Evolutionary conservation across 2,797 vertebrate species (phyloP).

Genomic region (Sphenopsis melanotis): DNA sequence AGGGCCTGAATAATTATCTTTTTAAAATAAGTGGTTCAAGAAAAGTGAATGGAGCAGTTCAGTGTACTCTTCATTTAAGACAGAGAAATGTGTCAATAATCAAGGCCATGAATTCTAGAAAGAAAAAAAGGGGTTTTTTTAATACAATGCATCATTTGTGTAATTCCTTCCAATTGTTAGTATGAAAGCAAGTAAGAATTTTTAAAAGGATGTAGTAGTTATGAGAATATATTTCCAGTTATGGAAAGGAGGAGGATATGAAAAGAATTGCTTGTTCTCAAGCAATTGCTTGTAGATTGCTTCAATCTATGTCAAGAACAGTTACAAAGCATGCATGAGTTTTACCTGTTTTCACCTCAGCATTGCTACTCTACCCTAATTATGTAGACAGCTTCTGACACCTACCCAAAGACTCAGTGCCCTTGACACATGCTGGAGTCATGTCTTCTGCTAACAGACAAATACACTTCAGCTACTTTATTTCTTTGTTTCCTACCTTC

Average conservation of each 20-base stretch:
- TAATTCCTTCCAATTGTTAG: neutral
- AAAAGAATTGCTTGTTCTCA: neutral
- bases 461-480: neutral
- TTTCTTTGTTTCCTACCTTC: neutral
- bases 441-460: neutral
- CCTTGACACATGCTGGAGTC: neutral
- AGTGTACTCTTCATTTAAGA: neutral
- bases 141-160: neutral
- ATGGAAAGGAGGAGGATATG: neutral
- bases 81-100: neutral
- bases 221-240: neutral
- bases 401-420: neutral
- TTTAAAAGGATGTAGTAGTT: neutral
- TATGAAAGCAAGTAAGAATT: neutral
- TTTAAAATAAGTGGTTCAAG: neutral
- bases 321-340: neutral
- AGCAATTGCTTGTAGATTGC: neutral
- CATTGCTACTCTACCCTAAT: neutral
- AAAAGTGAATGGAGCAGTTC: neutral
- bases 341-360: neutral
- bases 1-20: neutral
- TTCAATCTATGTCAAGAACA: neutral
- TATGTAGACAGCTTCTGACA: neutral
- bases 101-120: neutral
- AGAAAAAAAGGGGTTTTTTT: fast-evolving